These are phyloP conservation scores for Himantopus leucocephalus DNA, from an alignment of 2,113 vertebrate species.

Conservation along the genomic window DNA sequence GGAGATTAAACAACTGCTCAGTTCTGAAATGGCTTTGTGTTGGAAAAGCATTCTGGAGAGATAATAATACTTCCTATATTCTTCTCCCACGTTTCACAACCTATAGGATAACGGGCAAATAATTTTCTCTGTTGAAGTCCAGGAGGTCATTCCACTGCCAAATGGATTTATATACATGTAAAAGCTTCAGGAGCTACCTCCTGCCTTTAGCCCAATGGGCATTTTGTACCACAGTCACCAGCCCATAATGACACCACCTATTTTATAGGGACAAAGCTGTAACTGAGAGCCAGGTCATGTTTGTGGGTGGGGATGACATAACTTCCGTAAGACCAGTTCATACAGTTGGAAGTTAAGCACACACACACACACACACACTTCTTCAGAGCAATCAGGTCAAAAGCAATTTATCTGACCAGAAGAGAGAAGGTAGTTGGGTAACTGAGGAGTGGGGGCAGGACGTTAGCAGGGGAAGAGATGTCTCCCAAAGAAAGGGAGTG, in stretches of 20 bases:
- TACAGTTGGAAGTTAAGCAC: not conserved
- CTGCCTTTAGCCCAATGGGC: not conserved
- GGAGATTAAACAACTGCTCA: not conserved
- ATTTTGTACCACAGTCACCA: not conserved
- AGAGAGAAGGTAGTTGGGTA: not conserved
- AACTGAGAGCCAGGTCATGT: not conserved
- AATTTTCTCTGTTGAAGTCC: not conserved
- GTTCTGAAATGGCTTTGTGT: not conserved
- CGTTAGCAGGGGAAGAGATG: not conserved
- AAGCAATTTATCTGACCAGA: conserved; percentile 2
- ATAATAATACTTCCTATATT: not conserved
- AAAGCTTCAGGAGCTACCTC: not conserved
- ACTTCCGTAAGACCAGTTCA: not conserved
- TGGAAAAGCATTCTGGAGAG: not conserved
- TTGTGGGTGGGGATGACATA: not conserved
- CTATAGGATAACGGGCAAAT: not conserved
- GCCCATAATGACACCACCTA: not conserved
- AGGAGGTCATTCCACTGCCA: not conserved
- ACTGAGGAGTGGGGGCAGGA: not conserved
- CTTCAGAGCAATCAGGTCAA: conserved; percentile 1
- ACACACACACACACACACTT: not conserved
- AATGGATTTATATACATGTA: not conserved
- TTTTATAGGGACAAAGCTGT: not conserved
- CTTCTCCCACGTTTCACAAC: not conserved
- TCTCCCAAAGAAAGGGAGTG: not conserved